These are phyloP conservation scores for Venturia canescens DNA, from an alignment of 1,140 invertebrate species.

Conservation along the genomic window DNA sequence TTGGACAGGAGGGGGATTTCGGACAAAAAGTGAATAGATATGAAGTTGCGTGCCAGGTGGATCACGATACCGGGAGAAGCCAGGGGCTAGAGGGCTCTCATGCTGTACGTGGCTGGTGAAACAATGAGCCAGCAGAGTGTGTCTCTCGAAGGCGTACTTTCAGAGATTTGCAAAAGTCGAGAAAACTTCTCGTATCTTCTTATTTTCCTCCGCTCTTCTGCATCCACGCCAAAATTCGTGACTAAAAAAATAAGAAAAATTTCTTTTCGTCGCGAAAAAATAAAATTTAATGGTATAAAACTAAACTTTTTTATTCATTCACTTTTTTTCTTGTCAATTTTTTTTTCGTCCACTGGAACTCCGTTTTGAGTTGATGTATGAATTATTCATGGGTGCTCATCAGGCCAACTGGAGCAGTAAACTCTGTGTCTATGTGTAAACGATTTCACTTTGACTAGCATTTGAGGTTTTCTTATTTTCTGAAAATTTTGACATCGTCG, in stretches of 20 bases:
- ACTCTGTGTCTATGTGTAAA: background rate
- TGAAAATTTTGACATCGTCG: too few relatives aligned
- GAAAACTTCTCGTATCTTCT: conserved; percentile 14
- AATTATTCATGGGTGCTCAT: background rate
- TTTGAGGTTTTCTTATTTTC: background rate
- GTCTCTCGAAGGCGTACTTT: background rate
- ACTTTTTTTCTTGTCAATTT: background rate
- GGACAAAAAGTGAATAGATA: conserved; percentile 49
- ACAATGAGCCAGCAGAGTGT: conserved; percentile 30
- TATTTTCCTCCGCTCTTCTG: background rate
- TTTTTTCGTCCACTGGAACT: background rate
- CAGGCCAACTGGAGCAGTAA: too few relatives aligned
- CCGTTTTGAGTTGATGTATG: background rate
- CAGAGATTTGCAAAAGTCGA: conserved; percentile 35
- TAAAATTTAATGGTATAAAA: background rate
- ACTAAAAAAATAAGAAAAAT: background rate
- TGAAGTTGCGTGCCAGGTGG: conserved; percentile 51
- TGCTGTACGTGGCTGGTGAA: conserved; percentile 47
- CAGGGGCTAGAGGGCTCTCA: too few relatives aligned
- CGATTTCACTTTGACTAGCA: background rate
- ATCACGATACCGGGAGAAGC: conserved; percentile 39
- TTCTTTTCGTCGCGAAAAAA: background rate
- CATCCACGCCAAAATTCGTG: background rate
- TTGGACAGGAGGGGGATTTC: background rate
- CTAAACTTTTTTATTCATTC: background rate